phyloP scores from a whole-genome alignment of 1,140 invertebrate species.

The Caenorhabditis latens region DNA sequence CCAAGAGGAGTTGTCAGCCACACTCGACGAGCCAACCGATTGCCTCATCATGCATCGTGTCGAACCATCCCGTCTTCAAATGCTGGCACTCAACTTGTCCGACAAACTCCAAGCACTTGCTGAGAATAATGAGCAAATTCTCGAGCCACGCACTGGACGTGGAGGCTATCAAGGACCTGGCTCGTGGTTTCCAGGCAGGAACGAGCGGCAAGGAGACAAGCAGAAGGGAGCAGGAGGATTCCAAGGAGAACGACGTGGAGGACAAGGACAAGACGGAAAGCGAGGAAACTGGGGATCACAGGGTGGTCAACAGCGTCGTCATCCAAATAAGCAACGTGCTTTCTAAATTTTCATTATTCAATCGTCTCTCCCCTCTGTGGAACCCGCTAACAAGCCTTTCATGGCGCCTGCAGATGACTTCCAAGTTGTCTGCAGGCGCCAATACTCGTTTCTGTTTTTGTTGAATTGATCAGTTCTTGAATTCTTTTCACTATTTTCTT shows the following conservation, averaged over 20 bases:
- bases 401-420: constrained; percentile 28
- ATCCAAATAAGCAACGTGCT: constrained; percentile 16
- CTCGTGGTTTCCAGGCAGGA: constrained; percentile 65
- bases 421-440: constrained; percentile 3
- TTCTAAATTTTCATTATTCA: constrained; percentile 31
- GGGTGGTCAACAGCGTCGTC: constrained; percentile 32
- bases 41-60: no score
- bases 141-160: constrained; percentile 71
- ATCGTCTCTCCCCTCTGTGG: constrained; percentile 9
- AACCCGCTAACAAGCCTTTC: constrained; percentile 41
- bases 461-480: constrained; percentile 22
- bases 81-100: constrained; percentile 92
- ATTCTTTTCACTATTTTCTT: neutral
- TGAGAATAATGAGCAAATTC: constrained; percentile 90
- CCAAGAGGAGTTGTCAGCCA: constrained; percentile 92
- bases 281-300: constrained; percentile 41
- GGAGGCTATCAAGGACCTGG: constrained; percentile 68
- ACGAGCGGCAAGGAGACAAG: constrained; percentile 69
- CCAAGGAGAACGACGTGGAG: constrained; percentile 57
- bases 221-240: constrained; percentile 63
- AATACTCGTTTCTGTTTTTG: constrained; percentile 30
- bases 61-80: constrained; percentile 95
- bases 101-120: constrained; percentile 93
- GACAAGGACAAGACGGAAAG: constrained; percentile 15
- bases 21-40: constrained; percentile 97